Percentiles rank a stretch among this genome's conserved stretches.
phyloP scores from a whole-genome alignment of 2,113 vertebrate species.

The Laticauda colubrina region DNA sequence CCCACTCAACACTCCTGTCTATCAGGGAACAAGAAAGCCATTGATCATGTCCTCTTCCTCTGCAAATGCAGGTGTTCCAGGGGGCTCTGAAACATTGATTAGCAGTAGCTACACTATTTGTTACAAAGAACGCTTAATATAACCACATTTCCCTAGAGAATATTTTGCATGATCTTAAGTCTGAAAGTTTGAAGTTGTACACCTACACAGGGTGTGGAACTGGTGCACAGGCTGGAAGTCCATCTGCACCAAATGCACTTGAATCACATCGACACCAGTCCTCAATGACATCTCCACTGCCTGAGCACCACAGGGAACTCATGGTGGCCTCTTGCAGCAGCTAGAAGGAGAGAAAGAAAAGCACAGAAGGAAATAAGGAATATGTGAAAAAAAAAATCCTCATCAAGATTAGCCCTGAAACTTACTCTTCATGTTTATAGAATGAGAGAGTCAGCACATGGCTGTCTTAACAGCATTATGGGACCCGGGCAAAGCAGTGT shows the following conservation, averaged over 20 bases:
- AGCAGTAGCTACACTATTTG: background rate
- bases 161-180: background rate
- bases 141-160: background rate
- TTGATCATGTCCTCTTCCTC: background rate
- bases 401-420: background rate
- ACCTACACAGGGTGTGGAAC: conserved; percentile 89
- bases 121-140: background rate
- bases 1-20: background rate
- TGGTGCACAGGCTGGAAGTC: conserved; percentile 92
- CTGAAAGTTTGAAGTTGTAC: background rate
- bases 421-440: fast-evolving
- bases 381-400: fast-evolving
- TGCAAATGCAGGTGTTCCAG: background rate
- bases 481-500: no score
- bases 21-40: background rate
- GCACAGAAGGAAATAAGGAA: conserved; percentile 10
- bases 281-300: conserved; percentile 93
- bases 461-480: no score
- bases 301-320: conserved; percentile 97
- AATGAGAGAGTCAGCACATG: background rate
- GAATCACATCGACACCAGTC: conserved; percentile 99
- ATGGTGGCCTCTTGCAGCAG: conserved; percentile 95
- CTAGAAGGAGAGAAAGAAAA: conserved; percentile 60
- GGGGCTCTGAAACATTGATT: background rate
- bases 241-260: conserved; percentile 88